Base-by-base conservation (phyloP, 2,797 vertebrate genomes). In the Menidia menidia region DNA sequence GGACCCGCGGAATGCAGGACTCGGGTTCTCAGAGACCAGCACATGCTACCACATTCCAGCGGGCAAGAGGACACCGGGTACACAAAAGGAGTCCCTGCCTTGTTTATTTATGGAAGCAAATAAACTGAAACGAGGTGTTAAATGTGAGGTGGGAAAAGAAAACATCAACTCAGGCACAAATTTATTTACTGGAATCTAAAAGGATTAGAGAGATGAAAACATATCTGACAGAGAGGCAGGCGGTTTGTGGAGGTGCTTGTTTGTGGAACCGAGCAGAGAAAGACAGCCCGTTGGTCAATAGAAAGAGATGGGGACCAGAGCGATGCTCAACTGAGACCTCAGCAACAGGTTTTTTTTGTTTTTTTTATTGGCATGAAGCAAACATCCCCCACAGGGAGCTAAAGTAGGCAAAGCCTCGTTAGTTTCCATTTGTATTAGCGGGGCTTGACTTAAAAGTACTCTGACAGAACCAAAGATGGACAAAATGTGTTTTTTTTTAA, bases 231-330 rank as follows among this genome's bases (percentile, higher is more conserved):
- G 6, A 39, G 35, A 39, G 35, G 6, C 7, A 2, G 35, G 35
- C 2, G 35, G n/a, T n/a, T n/a, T n/a, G n/a, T n/a, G n/a, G 62
- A n/a, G 44, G 33, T 64, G 71, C 59, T 71, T 60, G 45, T 41
- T 4, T 39, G 35, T 39, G 41, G 55, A 75, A 67, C 30, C 15
- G 14, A 68, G 25, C 42, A 59, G 19, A 41, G 76, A 74, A 58
- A 78, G 76, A 74, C 55, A 78, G 56, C 75, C 69, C 61, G 75
- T 79, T 81, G 60, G 83, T 85, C 65, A 82, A 76, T 76, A 83
- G 76, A 76, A 42, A 70, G 48, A n/a, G 64, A 62, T 66, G 63
- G 3, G 0, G 75, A 64, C 13, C 55, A 62, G 59, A 82, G 85
- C 15, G 70, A 19, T 45, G 48, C 32, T 64, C 71, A 64, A 33